Percentiles rank a stretch among this genome's conserved stretches.
These are phyloP conservation scores for Porites divaricata DNA, from an alignment of 92 coral and sea anemone species.

Conservation along the genomic window DNA sequence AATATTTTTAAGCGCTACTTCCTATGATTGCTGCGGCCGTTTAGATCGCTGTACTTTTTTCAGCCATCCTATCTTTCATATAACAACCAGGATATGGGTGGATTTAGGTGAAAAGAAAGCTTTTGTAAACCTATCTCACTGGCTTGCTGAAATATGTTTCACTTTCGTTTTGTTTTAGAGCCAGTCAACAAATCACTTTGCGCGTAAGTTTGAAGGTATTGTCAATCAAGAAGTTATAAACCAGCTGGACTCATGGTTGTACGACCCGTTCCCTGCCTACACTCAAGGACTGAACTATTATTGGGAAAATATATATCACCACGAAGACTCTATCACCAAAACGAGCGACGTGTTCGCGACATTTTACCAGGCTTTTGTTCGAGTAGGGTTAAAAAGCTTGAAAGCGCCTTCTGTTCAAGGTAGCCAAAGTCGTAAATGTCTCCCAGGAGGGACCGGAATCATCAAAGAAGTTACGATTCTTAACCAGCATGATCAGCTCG, in stretches of 20 bases:
- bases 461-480: constrained; percentile 80
- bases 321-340: constrained; percentile 78
- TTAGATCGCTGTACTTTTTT: no score
- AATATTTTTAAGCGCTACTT: no score
- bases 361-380: constrained; percentile 80
- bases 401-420: constrained; percentile 26
- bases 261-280: constrained; percentile 69
- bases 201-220: constrained; percentile 94
- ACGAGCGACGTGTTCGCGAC: constrained; percentile 74
- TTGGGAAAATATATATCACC: constrained; percentile 95
- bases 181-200: constrained; percentile 74
- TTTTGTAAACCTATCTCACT: background rate
- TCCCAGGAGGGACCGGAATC: constrained; percentile 37
- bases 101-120: background rate
- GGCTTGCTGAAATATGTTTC: background rate
- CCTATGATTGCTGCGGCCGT: no score
- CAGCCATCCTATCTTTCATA: no score
- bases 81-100: no score
- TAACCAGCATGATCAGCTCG: constrained; percentile 85
- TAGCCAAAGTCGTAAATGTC: constrained; percentile 54
- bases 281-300: constrained; percentile 80
- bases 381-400: constrained; percentile 74
- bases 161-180: constrained; percentile 47
- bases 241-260: constrained; percentile 84
- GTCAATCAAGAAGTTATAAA: constrained; percentile 91